Evolutionary conservation across 2,888 invertebrate species (phyloP).

Genomic region (Diloba caeruleocephala): DNA sequence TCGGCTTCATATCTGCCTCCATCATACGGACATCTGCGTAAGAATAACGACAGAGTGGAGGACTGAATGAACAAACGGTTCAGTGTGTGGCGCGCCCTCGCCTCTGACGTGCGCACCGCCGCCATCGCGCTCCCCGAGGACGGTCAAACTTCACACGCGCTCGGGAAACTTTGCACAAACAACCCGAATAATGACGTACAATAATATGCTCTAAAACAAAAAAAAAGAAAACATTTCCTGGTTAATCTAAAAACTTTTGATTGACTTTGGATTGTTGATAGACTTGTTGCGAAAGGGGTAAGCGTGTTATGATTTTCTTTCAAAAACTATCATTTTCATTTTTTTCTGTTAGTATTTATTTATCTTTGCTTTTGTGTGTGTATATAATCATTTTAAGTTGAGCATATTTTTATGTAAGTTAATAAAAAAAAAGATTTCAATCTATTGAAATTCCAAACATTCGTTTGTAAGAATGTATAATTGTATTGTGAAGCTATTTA

Average conservation of each 20-base stretch:
- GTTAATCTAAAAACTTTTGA: constrained; percentile 41
- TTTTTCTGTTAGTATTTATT: neutral
- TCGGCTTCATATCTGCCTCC: constrained; percentile 70
- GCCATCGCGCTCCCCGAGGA: constrained; percentile 65
- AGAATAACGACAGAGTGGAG: constrained; percentile 83
- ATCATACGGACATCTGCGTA: constrained; percentile 84
- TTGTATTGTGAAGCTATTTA: too few species aligned
- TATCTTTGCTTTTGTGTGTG: neutral
- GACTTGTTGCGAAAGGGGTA: constrained; percentile 42
- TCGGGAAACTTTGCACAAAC: constrained; percentile 58
- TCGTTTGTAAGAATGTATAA: too few species aligned
- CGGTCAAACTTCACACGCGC: constrained; percentile 72
- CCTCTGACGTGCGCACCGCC: constrained; percentile 69
- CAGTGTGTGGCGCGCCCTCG: constrained; percentile 83
- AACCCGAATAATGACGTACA: constrained; percentile 32
- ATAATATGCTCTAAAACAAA: constrained; percentile 30
- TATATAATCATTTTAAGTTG: too few species aligned
- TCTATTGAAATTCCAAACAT: too few species aligned
- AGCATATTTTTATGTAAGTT: too few species aligned
- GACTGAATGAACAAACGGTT: constrained; percentile 83
- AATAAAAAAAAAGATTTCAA: too few species aligned
- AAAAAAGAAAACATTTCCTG: constrained; percentile 27
- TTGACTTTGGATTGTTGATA: constrained; percentile 39
- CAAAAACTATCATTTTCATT: neutral
- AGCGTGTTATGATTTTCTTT: constrained; percentile 16